phyloP scores from a whole-genome alignment of 2,113 vertebrate genomes.

The Phalacrocorax carbo region DNA sequence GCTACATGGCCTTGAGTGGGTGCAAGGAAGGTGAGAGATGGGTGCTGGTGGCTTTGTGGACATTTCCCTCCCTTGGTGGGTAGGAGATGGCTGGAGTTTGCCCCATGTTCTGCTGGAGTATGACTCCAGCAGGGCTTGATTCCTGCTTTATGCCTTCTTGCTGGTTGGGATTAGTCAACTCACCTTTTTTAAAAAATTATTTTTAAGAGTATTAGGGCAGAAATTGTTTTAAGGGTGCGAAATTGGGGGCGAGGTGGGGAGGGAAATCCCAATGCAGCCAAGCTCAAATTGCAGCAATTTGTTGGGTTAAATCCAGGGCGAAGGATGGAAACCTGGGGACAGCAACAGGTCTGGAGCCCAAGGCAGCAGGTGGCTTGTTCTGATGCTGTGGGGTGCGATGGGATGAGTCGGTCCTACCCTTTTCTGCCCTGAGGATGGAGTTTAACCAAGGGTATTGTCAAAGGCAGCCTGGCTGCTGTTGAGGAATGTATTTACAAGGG shows the following conservation, averaged over 20 bases:
- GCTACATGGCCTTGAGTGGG: not conserved
- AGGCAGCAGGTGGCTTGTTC: not conserved
- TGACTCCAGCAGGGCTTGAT: not conserved
- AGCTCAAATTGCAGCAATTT: not conserved
- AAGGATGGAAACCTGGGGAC: not conserved
- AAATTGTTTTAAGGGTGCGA: not conserved
- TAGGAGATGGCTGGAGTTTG: fast-evolving
- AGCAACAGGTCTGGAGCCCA: not conserved
- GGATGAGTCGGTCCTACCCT: not conserved
- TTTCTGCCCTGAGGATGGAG: not conserved
- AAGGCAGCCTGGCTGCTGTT: not conserved
- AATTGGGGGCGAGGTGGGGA: not conserved
- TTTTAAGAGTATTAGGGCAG: not conserved
- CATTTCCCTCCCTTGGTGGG: fast-evolving
- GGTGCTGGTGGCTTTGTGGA: not conserved
- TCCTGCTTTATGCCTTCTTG: not conserved
- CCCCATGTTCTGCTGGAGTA: fast-evolving
- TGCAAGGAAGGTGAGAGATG: not conserved
- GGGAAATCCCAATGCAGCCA: too few species aligned
- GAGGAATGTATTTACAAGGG: not conserved
- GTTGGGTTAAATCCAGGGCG: not conserved
- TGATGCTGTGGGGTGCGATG: not conserved
- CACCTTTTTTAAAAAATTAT: not conserved
- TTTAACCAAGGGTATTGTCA: not conserved
- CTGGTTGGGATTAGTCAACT: not conserved